A percentile compares a stretch with the other conserved stretches of the same genome.
Evolutionary conservation across 2,113 vertebrate genomes (phyloP).

Genomic region (Cyrtonyx montezumae): DNA sequence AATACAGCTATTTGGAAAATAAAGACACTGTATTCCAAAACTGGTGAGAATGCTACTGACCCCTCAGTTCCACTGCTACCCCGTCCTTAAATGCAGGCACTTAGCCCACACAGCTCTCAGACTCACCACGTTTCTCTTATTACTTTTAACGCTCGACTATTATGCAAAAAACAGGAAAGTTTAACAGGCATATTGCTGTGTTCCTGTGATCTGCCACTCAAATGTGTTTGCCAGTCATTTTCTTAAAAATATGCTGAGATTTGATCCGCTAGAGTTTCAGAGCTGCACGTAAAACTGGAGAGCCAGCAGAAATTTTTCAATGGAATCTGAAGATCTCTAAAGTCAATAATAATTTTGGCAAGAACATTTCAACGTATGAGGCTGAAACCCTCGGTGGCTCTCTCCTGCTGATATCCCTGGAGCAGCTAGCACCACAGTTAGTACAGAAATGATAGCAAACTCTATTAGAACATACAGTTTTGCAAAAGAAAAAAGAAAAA

Average conservation of each 20-base stretch:
- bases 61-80: neutral
- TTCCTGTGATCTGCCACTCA: constrained; percentile 46
- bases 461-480: neutral
- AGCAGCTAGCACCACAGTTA: neutral
- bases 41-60: neutral
- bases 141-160: neutral
- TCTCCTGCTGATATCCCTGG: constrained; percentile 15
- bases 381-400: constrained; percentile 36
- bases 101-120: neutral
- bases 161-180: constrained; percentile 11
- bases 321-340: constrained; percentile 69
- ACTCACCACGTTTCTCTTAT: constrained; percentile 3
- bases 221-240: constrained; percentile 3
- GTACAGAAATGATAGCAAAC: neutral
- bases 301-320: constrained; percentile 54
- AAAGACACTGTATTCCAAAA: neutral
- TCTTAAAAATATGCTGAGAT: constrained; percentile 14
- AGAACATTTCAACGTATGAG: constrained; percentile 15
- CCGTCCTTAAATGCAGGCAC: neutral
- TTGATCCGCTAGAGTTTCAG: constrained; percentile 48
- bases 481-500: neutral
- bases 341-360: constrained; percentile 61
- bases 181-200: constrained; percentile 49
- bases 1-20: neutral
- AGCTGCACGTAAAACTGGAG: constrained; percentile 32